phyloP scores from a whole-genome alignment of 2,797 vertebrate species.

The Dipus sagitta region DNA sequence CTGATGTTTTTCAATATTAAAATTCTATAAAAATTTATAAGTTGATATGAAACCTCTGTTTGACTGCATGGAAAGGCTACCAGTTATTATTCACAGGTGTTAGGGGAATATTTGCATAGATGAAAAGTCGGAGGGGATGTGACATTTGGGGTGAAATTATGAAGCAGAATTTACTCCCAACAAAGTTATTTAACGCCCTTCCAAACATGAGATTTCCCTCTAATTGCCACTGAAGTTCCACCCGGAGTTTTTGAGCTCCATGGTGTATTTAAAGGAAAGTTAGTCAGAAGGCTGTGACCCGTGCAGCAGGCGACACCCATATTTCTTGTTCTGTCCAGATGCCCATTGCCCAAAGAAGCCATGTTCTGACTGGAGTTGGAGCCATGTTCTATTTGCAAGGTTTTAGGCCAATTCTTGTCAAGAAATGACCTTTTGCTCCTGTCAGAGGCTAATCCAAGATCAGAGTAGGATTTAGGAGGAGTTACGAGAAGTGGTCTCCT shows the following conservation, averaged over 20 bases:
- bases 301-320: background rate
- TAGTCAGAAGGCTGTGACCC: background rate
- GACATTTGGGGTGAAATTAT: background rate
- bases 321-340: background rate
- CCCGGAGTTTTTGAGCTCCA: background rate
- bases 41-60: background rate
- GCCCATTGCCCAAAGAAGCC: background rate
- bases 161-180: background rate
- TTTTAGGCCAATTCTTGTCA: too few relatives aligned
- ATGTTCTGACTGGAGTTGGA: background rate
- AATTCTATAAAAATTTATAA: background rate
- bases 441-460: background rate
- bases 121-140: background rate
- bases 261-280: background rate
- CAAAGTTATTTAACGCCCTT: background rate
- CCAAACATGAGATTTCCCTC: background rate
- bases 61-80: background rate
- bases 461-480: background rate
- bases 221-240: background rate
- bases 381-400: too few relatives aligned
- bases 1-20: background rate
- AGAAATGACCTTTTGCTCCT: background rate
- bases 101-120: background rate
- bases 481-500: rapidly evolving
- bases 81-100: background rate